Conservation (phyloP, 2,113 vertebrate genomes). For the Campylomormyrus numenius region DNA sequence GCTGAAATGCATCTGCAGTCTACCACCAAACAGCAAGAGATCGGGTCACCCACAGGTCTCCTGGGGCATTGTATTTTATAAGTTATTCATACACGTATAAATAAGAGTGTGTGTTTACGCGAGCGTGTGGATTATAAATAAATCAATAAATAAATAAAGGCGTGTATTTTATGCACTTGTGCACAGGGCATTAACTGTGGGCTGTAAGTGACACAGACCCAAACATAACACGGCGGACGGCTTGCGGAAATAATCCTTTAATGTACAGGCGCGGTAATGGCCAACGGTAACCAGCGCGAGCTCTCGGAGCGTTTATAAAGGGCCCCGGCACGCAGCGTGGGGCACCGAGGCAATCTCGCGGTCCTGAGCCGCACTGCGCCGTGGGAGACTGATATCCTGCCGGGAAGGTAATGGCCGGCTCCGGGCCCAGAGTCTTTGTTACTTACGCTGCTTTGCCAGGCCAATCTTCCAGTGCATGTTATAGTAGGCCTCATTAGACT, state of each 20-base stretch:
- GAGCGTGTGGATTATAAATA: constrained; percentile 9
- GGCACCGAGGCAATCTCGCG: constrained; percentile 22
- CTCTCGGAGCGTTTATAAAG: constrained; percentile 20
- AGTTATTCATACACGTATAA: constrained; percentile 2
- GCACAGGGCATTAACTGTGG: constrained; percentile 25
- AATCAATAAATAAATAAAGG: neutral
- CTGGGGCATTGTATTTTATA: neutral
- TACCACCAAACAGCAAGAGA: neutral
- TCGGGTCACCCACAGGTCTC: neutral
- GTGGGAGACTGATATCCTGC: constrained; percentile 20
- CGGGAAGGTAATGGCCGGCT: neutral
- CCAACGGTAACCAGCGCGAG: neutral
- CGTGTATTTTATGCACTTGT: constrained; percentile 18
- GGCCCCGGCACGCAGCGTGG: constrained; percentile 15
- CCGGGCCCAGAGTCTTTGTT: neutral
- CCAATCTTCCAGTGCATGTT: neutral
- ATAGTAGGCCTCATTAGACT: neutral
- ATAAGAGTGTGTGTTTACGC: constrained; percentile 7
- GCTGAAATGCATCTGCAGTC: neutral
- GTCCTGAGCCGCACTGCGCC: constrained; percentile 10
- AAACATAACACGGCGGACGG: constrained; percentile 15
- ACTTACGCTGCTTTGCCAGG: constrained; percentile 8
- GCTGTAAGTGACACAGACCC: constrained; percentile 18
- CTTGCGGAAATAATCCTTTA: constrained; percentile 27
- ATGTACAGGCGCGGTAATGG: constrained; percentile 22